These are phyloP conservation scores for Nesoenas mayeri DNA, from an alignment of 2,113 vertebrate genomes.

Conservation along the genomic window DNA sequence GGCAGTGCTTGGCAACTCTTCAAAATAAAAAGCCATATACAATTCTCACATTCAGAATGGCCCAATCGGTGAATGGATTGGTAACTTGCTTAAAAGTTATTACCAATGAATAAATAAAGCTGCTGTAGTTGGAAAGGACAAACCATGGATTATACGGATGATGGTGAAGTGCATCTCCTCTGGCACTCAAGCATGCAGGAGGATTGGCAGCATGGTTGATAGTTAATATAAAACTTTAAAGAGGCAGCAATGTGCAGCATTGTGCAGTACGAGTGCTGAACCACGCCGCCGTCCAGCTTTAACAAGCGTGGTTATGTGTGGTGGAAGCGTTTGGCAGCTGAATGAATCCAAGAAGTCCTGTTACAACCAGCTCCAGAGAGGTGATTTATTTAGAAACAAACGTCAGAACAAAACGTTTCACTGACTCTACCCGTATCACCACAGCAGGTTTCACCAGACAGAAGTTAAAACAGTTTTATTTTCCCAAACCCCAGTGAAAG, in stretches of 20 bases:
- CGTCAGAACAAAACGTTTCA: not conserved
- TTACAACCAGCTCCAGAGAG: not conserved
- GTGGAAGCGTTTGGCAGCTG: not conserved
- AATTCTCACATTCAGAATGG: not conserved
- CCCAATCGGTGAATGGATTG: not conserved
- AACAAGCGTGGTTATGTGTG: rapidly evolving
- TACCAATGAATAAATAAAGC: not conserved
- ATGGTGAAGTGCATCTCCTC: not conserved
- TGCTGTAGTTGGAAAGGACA: not conserved
- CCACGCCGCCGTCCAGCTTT: rapidly evolving
- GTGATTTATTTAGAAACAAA: slow-evolving; percentile 2
- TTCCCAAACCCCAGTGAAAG: not conserved
- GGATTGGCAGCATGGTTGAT: not conserved
- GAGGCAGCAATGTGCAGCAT: not conserved
- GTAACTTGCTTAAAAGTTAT: not conserved
- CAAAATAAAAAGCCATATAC: not conserved
- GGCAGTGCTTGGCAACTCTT: not conserved
- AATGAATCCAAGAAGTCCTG: not conserved
- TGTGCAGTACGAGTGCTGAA: not conserved
- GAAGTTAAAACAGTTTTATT: not conserved
- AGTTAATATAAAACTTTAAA: not conserved
- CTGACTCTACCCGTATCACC: not conserved
- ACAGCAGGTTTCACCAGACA: not conserved
- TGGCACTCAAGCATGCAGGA: not conserved
- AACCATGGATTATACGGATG: not conserved